Evolutionary conservation across 2,113 vertebrate genomes (phyloP).

Genomic region (Mustela lutreola): DNA sequence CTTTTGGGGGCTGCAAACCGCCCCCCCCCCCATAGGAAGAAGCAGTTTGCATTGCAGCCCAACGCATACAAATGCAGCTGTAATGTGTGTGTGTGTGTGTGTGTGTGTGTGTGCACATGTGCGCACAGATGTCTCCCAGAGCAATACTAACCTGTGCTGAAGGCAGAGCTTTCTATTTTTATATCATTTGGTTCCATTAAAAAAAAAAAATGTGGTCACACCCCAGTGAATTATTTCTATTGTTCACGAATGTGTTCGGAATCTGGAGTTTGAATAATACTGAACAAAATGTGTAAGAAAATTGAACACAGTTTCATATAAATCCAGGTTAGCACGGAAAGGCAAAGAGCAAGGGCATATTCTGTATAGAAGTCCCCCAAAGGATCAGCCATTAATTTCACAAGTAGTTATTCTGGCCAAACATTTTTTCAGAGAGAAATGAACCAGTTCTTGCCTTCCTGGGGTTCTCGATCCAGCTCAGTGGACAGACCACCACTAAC

Average conservation of each 20-base stretch:
- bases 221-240: neutral
- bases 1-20: neutral
- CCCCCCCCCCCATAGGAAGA: neutral
- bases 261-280: conserved; percentile 10
- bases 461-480: neutral
- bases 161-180: neutral
- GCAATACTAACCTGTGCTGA: neutral
- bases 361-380: neutral
- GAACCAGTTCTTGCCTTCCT: neutral
- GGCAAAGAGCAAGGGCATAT: neutral
- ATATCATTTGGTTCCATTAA: neutral
- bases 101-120: too few relatives aligned
- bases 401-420: neutral
- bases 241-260: neutral
- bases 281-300: neutral
- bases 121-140: neutral
- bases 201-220: neutral
- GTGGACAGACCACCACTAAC: rapidly evolving
- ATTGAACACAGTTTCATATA: neutral
- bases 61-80: neutral
- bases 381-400: neutral
- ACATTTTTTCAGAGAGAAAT: neutral
- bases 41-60: neutral
- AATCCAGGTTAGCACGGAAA: neutral
- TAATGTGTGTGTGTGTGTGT: too few relatives aligned